Evolutionary conservation across 2,113 vertebrate species (phyloP), one percentile per base, ranked within the genome.

Genomic region (Gallinago media): DNA sequence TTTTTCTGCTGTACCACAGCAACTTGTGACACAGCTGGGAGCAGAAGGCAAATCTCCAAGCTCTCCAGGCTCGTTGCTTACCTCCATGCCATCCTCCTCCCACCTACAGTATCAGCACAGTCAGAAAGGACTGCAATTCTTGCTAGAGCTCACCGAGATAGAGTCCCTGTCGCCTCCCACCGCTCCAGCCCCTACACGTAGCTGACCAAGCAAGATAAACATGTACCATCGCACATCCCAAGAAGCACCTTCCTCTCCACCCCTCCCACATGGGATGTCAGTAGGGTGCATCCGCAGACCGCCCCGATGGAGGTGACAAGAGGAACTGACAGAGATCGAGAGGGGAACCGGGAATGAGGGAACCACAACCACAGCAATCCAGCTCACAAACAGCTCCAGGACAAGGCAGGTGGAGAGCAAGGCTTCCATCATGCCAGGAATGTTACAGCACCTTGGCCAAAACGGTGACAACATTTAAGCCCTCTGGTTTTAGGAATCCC

Each of bases 181-280:
- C 1, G 0, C 27, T 27, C 54, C 2, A 3, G 21, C n/a, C 54
- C 31, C 8, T 15, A 26, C 47, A 25, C 0, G 0, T 4, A 71
- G 65, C 38, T 59, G 50, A 32, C 9, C 49, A 38, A 29, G 21
- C 52, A 29, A 61, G 50, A 46, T 7, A 67, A 70, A 56, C 34
- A 34, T 40, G 47, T n/a, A 56, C 15, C 23, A 29, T 23, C 0
- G 0, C 11, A 18, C 1, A 0, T 31, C 34, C 62, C 81, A 70
- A 18, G 22, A 42, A 79, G 52, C 21, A 67, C 29, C 32, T 81
- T 66, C 52, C 42, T 54, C 72, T 66, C 32, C 6, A 3, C 27
- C 31, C 15, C 34, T 27, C 70, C 32, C 67, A 34, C 0, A 2
- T 25, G 54, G 34, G 54, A 66, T 2, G 0, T 14, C 58, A 72